These are phyloP conservation scores for Barnardius zonarius DNA, from an alignment of 2,113 vertebrate species.

Conservation along the genomic window DNA sequence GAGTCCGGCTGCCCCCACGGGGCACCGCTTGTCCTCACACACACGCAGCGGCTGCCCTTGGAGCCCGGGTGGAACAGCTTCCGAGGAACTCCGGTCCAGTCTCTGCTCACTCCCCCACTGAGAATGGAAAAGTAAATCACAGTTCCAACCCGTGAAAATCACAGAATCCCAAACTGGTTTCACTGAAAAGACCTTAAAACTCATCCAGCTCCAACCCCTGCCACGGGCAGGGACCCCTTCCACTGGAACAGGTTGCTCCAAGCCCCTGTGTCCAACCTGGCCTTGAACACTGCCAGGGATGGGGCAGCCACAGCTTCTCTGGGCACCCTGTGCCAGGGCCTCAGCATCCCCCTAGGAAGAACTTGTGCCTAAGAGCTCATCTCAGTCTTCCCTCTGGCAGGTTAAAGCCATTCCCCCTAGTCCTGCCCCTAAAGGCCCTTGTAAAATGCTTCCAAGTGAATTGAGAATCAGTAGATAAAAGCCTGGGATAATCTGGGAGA, in stretches of 20 bases:
- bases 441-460: not conserved
- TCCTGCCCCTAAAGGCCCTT: not conserved
- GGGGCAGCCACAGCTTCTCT: no score
- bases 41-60: slow-evolving; percentile 78
- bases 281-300: no score
- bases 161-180: not conserved
- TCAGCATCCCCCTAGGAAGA: not conserved
- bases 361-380: not conserved
- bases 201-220: not conserved
- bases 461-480: not conserved
- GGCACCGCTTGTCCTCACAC: slow-evolving; percentile 68
- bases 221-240: not conserved
- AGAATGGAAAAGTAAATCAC: not conserved
- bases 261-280: not conserved
- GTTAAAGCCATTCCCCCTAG: not conserved
- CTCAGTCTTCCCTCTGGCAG: not conserved
- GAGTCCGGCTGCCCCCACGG: slow-evolving; percentile 19
- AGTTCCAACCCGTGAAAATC: fast-evolving
- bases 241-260: not conserved
- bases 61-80: slow-evolving; percentile 79
- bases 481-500: fast-evolving
- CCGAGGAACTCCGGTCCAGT: slow-evolving; percentile 88
- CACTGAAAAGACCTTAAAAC: not conserved
- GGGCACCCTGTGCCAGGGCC: no score
- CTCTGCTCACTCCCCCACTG: slow-evolving; percentile 86